Evolutionary conservation across 2,113 vertebrate genomes (phyloP), one percentile per base, ranked within the genome.

Genomic region (Mesitornis unicolor): DNA sequence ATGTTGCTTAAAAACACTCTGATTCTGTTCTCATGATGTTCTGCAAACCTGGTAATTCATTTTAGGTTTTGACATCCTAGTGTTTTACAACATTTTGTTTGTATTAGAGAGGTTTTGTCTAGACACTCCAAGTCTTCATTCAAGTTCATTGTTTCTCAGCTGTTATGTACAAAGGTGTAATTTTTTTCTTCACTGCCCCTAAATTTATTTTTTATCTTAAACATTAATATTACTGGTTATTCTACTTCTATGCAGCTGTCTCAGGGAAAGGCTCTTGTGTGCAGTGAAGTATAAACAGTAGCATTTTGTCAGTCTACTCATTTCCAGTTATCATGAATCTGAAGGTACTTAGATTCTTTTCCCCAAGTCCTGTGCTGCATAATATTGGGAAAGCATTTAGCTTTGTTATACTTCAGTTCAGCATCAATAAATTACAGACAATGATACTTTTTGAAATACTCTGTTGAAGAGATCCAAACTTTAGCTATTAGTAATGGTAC

Each of bases 301-400:
- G 28, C n/a, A 48, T 79, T 79, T 82, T 90, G 43, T 78, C 60
- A 53, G 7, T 65, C 28, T 80, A 59, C 42, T 87, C 2, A 18
- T 92, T 74, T 75, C 19, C 43, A 86, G 2, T 78, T 90, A 24
- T 28, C 18, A 13, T 28, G 25, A 76, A 57, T n/a, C 51, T 70
- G 47, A 78, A 85, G 31, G 18, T 68, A 50, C 35, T 36, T 45
- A 21, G 31, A 35, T 82, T 84, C 33, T 51, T 85, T 77, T 74
- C n/a, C 17, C 21, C 0, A 0, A 40, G 25, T 63, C 67, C 47
- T 63, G 1, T 76, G 61, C 76, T 89, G 15, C 25, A 2, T 64
- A 36, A 38, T 33, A 5, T 9, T 76, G 42, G 71, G 57, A 67
- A 81, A 61, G 16, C 5, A 75, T 90, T 75, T 36, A 45, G 76